A percentile compares a stretch with the other conserved stretches of the same genome.
Conservation (phyloP, 1,140 invertebrate genomes). For the silkworm (Bombyx mori) region ASM3026992v2 NC_085134.1:2245501-2246000, state of each 20-base stretch:
- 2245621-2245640: constrained; percentile 51
- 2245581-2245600: constrained; percentile 62
- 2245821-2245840: constrained; percentile 49
- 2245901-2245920: constrained; percentile 37
- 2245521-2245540: constrained; percentile 55
- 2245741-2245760: constrained; percentile 57
- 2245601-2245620: constrained; percentile 40
- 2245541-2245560: constrained; percentile 65
- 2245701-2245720: constrained; percentile 66
- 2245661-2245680: constrained; percentile 51
- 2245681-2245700: constrained; percentile 64
- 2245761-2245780: constrained; percentile 61
- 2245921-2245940: constrained; percentile 51
- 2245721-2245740: constrained; percentile 58
- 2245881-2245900: constrained; percentile 56
- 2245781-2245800: constrained; percentile 34
- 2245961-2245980: constrained; percentile 57
- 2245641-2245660: constrained; percentile 55
- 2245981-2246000: constrained; percentile 55
- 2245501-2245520: constrained; percentile 58
- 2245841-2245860: constrained; percentile 25
- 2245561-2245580: constrained; percentile 64
- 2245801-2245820: constrained; percentile 51
- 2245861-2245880: constrained; percentile 57
- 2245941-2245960: constrained; percentile 45